Evolutionary conservation across 2,888 invertebrate genomes (phyloP), one percentile per base, ranked within the genome.

Genomic region (Pristionchus exspectatus): DNA sequence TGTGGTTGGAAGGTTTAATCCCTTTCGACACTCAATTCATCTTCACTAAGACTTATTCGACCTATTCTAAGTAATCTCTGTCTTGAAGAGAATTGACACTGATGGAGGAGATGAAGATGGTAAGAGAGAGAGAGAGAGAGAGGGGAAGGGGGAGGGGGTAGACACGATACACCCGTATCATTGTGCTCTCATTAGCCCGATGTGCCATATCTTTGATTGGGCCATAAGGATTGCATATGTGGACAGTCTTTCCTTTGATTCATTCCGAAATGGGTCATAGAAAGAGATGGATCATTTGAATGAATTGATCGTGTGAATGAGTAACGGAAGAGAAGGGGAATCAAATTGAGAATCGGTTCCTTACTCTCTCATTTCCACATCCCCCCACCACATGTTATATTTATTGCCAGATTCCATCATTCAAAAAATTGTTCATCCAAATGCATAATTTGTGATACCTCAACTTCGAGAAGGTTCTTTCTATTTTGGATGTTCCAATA

Each of bases 151-250:
- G 44, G 1, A 9, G 12, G 44, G 44, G 44, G 44, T 69, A 21
- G 69, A n/a, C 69, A n/a, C 69, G 24, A 27, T 69, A 21, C 14
- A 18, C n/a, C 69, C 84, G 21, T 56, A 54, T 56, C 50, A 84
- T 84, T 84, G 50, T 54, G 7, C 84, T 10, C 54, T 18, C n/a
- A 84, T 50, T 56, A 50, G 84, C 18, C 54, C 77, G 5, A 54
- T 56, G 84, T 84, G 30, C 38, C 84, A 84, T 56, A 84, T 50
- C 30, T 10, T 18, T 84, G 84, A 84, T 84, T 54, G 84, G 77
- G 84, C 84, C 84, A 84, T 84, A 84, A 84, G 84, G 81, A 10
- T 56, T 33, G 84, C 27, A 56, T 54, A 27, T 77, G 77, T 77
- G 33, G 77, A 77, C 77, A 77, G 77, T 10, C 84, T 10, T 14